Conservation (phyloP, 2,113 vertebrate genomes). For the Syrmaticus mikado region DNA sequence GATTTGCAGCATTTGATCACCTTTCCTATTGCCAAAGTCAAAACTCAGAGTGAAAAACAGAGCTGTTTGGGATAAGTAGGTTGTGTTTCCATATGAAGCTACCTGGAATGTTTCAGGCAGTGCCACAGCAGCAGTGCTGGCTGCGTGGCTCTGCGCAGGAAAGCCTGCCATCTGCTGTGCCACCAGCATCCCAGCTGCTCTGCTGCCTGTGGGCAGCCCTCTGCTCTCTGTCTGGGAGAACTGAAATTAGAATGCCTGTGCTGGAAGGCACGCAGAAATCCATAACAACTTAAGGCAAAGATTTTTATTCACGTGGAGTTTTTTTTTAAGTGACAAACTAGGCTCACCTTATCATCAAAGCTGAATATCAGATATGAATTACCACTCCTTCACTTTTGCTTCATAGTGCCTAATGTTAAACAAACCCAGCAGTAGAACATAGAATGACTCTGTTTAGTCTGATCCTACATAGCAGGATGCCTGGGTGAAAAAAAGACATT, state of each 20-base stretch:
- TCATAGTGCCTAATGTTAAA: background rate
- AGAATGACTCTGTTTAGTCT: slow-evolving; percentile 45
- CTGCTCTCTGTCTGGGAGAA: background rate
- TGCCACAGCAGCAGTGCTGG: background rate
- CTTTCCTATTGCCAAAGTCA: background rate
- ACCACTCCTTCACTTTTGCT: background rate
- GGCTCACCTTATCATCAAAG: background rate
- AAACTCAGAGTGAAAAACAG: background rate
- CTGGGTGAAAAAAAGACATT: slow-evolving; percentile 19
- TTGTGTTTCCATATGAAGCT: slow-evolving; percentile 20
- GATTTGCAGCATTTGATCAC: background rate
- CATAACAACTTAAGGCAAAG: background rate
- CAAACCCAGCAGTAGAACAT: background rate
- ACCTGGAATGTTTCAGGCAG: background rate
- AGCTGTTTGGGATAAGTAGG: background rate
- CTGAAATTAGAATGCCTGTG: background rate
- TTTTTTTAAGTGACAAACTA: background rate
- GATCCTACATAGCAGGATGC: background rate
- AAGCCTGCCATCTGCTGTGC: slow-evolving; percentile 32
- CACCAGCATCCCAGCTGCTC: background rate
- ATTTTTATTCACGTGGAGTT: background rate
- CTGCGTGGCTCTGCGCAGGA: background rate
- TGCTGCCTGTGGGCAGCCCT: background rate
- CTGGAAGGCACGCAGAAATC: background rate
- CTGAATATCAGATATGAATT: background rate